Evolutionary conservation across 2,888 invertebrate species (phyloP).

Genomic region (Hemistola chrysoprasaria): DNA sequence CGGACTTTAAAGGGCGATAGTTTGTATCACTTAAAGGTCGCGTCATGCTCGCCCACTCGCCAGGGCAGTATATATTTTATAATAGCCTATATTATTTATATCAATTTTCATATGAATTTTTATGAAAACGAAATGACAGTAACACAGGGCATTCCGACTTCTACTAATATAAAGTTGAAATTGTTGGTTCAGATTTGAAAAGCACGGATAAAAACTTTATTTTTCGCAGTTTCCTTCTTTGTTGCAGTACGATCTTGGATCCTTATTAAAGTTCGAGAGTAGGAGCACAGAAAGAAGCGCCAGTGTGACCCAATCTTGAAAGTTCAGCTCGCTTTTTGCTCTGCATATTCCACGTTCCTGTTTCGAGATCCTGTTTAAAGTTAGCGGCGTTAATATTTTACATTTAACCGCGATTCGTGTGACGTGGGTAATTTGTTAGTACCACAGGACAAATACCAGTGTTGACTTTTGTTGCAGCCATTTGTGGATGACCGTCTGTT

Average conservation of each 20-base stretch:
- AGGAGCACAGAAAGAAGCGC: constrained; percentile 8
- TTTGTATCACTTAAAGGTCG: no score
- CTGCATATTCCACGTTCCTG: constrained; percentile 20
- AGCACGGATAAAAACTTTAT: constrained; percentile 25
- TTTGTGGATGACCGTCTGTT: constrained; percentile 42
- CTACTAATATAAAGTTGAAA: constrained; percentile 12
- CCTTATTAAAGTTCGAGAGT: constrained; percentile 29
- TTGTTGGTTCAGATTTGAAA: constrained; percentile 23
- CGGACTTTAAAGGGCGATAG: no score
- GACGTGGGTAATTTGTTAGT: constrained; percentile 46
- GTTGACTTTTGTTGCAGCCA: constrained; percentile 45
- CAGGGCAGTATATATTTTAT: no score
- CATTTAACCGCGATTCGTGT: constrained; percentile 33
- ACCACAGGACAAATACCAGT: constrained; percentile 40
- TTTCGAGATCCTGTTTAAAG: constrained; percentile 19
- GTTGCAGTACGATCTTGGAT: constrained; percentile 24
- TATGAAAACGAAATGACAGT: no score
- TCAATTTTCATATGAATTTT: no score
- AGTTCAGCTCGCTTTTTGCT: constrained; percentile 18
- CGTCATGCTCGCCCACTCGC: no score
- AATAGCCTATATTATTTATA: no score
- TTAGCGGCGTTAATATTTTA: constrained; percentile 34
- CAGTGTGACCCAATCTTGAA: constrained; percentile 27
- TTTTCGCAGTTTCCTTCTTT: constrained; percentile 22
- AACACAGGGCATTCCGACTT: constrained; percentile 1